Conservation (phyloP, 2,113 vertebrate species). For the Phasianus colchicus region DNA sequence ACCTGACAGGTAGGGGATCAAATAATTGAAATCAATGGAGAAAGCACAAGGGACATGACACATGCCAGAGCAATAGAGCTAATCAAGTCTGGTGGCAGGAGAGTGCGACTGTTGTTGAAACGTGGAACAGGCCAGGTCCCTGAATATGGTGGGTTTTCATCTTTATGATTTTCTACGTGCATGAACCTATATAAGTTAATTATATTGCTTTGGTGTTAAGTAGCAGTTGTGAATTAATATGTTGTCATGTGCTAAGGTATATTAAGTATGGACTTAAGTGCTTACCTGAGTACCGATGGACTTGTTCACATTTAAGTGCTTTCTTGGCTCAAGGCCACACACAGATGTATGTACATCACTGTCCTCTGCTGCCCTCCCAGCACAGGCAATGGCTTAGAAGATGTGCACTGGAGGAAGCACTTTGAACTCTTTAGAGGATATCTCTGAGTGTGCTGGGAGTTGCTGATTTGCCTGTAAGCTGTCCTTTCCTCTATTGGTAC, state of each 20-base stretch:
- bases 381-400: neutral
- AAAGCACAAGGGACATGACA: conserved; percentile 97
- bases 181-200: neutral
- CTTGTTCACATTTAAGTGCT: neutral
- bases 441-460: conserved; percentile 75
- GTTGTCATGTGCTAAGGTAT: neutral
- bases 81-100: conserved; percentile 95
- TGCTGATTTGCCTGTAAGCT: neutral
- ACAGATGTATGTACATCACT: neutral
- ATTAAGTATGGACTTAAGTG: neutral
- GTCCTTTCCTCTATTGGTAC: conserved; percentile 27
- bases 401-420: neutral
- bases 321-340: neutral
- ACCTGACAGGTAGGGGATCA: conserved; percentile 94
- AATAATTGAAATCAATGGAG: conserved; percentile 99
- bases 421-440: conserved; percentile 45
- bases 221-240: neutral
- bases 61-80: conserved; percentile 96
- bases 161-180: neutral
- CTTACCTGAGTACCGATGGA: neutral
- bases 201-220: conserved; percentile 3
- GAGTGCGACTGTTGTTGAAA: conserved; percentile 93
- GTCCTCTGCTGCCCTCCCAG: neutral
- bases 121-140: conserved; percentile 96
- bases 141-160: conserved; percentile 91